phyloP scores from a whole-genome alignment of 2,797 vertebrate genomes.

The Pangasius macronema region DNA sequence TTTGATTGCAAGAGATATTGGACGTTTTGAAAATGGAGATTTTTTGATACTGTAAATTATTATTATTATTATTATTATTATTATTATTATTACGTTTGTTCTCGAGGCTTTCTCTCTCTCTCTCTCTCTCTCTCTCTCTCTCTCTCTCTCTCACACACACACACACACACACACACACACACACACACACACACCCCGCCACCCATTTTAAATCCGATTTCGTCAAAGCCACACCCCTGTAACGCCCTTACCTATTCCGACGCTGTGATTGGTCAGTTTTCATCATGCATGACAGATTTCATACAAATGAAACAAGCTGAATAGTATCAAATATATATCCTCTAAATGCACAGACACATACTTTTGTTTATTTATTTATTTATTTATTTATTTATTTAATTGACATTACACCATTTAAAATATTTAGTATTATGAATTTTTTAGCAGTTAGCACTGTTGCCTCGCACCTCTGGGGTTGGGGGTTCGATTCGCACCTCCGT shows the following conservation, averaged over 20 bases:
- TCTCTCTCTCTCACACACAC: no score
- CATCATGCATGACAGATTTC: background rate
- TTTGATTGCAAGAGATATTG: background rate
- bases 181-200: no score
- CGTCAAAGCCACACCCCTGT: background rate
- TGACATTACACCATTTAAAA: background rate
- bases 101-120: background rate
- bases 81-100: background rate
- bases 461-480: no score
- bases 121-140: no score
- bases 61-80: slow-evolving; percentile 2
- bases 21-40: background rate
- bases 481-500: no score
- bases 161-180: no score
- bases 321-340: background rate
- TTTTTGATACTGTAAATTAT: background rate
- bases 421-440: background rate
- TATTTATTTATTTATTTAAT: no score
- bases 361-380: no score
- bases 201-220: background rate
- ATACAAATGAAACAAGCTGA: background rate
- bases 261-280: slow-evolving; percentile 23
- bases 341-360: background rate
- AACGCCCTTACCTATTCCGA: background rate
- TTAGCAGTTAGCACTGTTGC: no score